phyloP scores from a whole-genome alignment of 2,888 invertebrate genomes.

The Tiliacea aurago region DNA sequence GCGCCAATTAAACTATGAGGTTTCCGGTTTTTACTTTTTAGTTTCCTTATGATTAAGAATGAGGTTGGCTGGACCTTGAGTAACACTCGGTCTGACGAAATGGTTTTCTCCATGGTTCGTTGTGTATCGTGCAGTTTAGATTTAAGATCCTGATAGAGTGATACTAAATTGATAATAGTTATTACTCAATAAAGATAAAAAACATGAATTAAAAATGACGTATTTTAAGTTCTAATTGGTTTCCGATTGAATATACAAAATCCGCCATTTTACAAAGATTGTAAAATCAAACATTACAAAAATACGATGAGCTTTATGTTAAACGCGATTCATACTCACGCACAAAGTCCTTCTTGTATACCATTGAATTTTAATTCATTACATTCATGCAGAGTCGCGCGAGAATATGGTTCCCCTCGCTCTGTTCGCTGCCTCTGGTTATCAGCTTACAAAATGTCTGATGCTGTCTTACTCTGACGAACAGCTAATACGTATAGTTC shows the following conservation, averaged over 20 bases:
- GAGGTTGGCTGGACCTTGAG: conserved; percentile 82
- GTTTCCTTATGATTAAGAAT: conserved; percentile 76
- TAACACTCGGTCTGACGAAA: conserved; percentile 75
- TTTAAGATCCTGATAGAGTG: conserved; percentile 37
- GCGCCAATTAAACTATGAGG: conserved; percentile 66
- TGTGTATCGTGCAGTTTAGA: conserved; percentile 67
- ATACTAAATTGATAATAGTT: conserved; percentile 35
- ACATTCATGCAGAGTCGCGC: conserved; percentile 88
- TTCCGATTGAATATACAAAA: conserved; percentile 60
- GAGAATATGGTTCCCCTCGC: conserved; percentile 90
- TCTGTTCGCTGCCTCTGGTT: conserved; percentile 89
- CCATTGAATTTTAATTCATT: conserved; percentile 90
- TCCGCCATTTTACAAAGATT: conserved; percentile 47
- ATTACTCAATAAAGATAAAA: conserved; percentile 1
- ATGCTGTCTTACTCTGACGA: conserved; percentile 83
- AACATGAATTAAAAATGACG: conserved; percentile 21
- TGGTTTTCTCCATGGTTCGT: conserved; percentile 77
- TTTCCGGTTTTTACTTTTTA: conserved; percentile 75
- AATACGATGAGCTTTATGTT: conserved; percentile 74
- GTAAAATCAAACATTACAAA: conserved; percentile 56
- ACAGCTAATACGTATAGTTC: conserved; percentile 80
- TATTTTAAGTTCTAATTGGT: conserved; percentile 67
- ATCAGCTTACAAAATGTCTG: conserved; percentile 90
- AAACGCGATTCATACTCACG: conserved; percentile 80
- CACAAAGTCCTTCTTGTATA: conserved; percentile 77